A percentile compares a stretch with the other conserved stretches of the same genome.
These are phyloP conservation scores for Pelobates cultripes DNA, from an alignment of 2,797 vertebrate genomes.

Conservation along the genomic window DNA sequence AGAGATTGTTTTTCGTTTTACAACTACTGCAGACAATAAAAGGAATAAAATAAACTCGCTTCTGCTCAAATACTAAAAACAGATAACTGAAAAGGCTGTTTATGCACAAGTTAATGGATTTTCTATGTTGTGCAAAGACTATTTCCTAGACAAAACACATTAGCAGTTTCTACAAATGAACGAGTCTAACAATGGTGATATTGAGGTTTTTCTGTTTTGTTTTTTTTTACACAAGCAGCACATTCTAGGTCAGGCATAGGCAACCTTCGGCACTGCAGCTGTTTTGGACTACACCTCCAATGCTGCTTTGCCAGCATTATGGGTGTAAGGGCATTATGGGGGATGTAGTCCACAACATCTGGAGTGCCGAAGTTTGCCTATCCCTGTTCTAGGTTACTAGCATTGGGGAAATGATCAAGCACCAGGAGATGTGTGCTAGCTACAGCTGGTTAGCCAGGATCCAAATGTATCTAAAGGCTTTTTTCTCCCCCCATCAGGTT, in stretches of 20 bases:
- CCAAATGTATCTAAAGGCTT: constrained; percentile 59
- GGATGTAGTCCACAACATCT: too few species aligned
- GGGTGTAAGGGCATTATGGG: too few species aligned
- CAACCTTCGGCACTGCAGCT: too few species aligned
- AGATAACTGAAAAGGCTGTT: background rate
- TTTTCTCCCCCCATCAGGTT: constrained; percentile 26
- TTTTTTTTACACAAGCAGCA: background rate
- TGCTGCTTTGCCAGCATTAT: too few species aligned
- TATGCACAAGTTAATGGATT: background rate
- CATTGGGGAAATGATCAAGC: background rate
- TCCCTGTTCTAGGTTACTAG: background rate
- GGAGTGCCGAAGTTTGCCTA: too few species aligned
- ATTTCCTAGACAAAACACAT: background rate
- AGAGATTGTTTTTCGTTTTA: too few species aligned
- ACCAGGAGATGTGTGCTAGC: background rate
- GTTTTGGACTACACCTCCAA: too few species aligned
- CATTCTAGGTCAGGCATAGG: background rate
- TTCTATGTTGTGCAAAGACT: background rate
- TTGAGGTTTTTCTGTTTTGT: background rate
- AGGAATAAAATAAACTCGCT: background rate
- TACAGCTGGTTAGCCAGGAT: background rate
- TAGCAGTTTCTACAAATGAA: background rate
- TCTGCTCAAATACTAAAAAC: background rate
- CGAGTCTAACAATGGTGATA: background rate
- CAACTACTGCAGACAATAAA: background rate